Conservation (phyloP, 1,140 invertebrate genomes). For the Oncopodura yosiiana region DNA sequence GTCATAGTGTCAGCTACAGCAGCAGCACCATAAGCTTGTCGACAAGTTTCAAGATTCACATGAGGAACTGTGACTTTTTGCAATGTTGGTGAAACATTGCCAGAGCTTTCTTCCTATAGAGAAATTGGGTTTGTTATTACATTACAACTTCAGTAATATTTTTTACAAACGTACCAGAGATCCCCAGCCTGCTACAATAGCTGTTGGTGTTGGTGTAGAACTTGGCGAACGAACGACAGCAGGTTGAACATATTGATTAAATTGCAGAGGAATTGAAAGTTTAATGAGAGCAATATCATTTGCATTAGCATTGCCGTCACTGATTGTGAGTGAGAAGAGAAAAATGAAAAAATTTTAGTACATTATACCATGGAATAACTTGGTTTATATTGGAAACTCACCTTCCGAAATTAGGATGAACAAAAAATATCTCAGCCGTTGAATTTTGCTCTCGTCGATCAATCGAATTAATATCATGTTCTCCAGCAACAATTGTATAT, state of each 20-base stretch:
- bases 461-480: background rate
- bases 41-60: background rate
- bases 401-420: background rate
- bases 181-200: constrained; percentile 1
- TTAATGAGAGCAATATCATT: constrained; percentile 5
- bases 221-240: background rate
- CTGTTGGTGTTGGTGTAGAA: background rate
- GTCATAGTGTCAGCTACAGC: background rate
- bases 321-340: too few relatives aligned
- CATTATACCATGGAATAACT: too few relatives aligned
- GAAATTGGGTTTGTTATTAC: too few relatives aligned
- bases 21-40: background rate
- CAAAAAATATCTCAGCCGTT: background rate
- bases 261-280: background rate
- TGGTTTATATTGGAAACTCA: too few relatives aligned
- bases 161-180: too few relatives aligned
- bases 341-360: too few relatives aligned
- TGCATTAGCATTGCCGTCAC: background rate
- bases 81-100: background rate
- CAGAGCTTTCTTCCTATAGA: background rate
- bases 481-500: background rate
- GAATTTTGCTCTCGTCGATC: background rate
- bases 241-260: background rate
- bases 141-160: too few relatives aligned
- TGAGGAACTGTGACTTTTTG: background rate